Evolutionary conservation across 2,113 vertebrate genomes (phyloP).

Genomic region (Rhinoptilus africanus): DNA sequence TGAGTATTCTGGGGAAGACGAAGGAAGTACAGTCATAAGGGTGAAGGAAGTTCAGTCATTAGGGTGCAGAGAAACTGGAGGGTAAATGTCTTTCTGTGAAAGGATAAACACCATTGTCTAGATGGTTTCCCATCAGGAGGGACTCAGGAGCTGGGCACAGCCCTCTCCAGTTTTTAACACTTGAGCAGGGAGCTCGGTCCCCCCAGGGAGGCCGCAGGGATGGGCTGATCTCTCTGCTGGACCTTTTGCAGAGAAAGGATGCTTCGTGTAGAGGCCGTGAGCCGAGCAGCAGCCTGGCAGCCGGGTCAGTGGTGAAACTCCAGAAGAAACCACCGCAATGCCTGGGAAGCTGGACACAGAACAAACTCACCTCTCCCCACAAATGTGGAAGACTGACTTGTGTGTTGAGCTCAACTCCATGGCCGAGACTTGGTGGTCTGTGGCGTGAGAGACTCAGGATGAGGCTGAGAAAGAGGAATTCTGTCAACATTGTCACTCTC

Average conservation of each 20-base stretch:
- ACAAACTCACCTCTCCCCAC: not conserved
- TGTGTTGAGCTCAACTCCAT: not conserved
- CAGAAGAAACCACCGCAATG: rapidly evolving
- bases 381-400: not conserved
- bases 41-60: not conserved
- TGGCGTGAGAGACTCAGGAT: not conserved
- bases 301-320: rapidly evolving
- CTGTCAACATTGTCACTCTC: not conserved
- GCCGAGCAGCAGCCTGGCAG: not conserved
- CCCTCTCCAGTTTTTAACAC: not conserved
- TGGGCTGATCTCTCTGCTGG: too few relatives aligned
- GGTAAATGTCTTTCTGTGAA: not conserved
- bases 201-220: rapidly evolving
- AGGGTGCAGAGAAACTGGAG: not conserved
- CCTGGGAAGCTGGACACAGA: not conserved
- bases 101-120: not conserved
- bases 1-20: not conserved
- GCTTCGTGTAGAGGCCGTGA: rapidly evolving
- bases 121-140: not conserved
- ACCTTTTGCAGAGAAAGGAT: not conserved
- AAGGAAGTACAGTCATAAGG: not conserved
- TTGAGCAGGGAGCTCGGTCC: rapidly evolving
- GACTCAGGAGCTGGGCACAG: not conserved
- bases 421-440: not conserved
- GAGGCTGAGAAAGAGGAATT: not conserved